phyloP scores from a whole-genome alignment of 64 coral and sea anemone species.

The Actinia tenebrosa region DNA sequence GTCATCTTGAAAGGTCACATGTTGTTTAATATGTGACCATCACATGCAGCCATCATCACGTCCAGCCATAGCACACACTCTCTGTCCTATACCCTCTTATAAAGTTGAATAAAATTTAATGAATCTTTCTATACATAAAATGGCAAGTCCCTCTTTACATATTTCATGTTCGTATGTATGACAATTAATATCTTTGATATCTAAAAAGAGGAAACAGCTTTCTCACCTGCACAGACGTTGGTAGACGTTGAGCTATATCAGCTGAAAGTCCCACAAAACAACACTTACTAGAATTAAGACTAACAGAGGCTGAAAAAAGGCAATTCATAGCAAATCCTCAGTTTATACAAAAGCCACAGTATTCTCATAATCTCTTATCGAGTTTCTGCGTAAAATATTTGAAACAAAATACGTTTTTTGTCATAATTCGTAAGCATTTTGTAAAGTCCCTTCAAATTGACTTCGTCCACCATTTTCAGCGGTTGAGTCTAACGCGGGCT shows the following conservation, averaged over 20 bases:
- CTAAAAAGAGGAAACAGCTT: background rate
- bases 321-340: background rate
- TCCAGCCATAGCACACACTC: too few relatives aligned
- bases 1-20: too few relatives aligned
- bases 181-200: background rate
- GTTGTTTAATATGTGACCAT: too few relatives aligned
- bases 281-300: conserved; percentile 39
- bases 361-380: background rate
- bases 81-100: too few relatives aligned
- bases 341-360: background rate
- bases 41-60: too few relatives aligned
- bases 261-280: conserved; percentile 64
- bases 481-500: background rate
- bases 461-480: conserved; percentile 31
- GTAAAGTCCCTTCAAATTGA: background rate
- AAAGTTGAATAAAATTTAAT: too few relatives aligned
- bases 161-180: background rate
- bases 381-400: background rate
- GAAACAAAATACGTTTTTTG: background rate
- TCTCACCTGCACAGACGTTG: background rate
- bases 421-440: background rate
- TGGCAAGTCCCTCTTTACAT: background rate
- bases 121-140: too few relatives aligned
- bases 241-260: conserved; percentile 22
- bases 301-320: conserved; percentile 25